Conservation (phyloP, 2,113 vertebrate genomes). For the Xenotilapia leptura region DNA sequence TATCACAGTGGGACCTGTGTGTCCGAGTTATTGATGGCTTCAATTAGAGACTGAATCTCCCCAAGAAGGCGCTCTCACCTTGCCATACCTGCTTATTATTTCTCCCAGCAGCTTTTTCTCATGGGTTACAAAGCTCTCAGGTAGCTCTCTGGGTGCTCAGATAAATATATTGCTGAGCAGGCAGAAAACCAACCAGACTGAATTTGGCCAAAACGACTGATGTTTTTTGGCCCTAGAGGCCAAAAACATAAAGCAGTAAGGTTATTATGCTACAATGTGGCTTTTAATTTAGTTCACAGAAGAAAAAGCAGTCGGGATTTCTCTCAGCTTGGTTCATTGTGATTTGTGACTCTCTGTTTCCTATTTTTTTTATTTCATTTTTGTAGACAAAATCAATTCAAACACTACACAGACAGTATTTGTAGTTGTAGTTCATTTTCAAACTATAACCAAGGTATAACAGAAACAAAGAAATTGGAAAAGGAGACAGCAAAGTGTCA, state of each 20-base stretch:
- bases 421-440: not conserved
- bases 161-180: conserved; percentile 11
- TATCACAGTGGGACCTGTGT: conserved; percentile 4
- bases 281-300: not conserved
- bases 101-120: not conserved
- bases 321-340: not conserved
- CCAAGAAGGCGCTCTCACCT: not conserved
- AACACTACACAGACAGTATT: not conserved
- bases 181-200: not conserved
- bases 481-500: not conserved
- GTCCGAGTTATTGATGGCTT: conserved; percentile 50
- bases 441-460: not conserved
- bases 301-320: not conserved
- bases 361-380: not conserved
- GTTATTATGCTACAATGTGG: not conserved
- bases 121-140: not conserved
- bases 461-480: not conserved
- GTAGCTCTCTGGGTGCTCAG: not conserved
- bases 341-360: not conserved
- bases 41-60: conserved; percentile 30
- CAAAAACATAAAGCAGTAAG: not conserved
- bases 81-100: conserved; percentile 12
- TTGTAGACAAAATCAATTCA: not conserved
- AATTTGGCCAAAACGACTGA: not conserved
- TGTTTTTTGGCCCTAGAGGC: not conserved